Percentiles rank a stretch among this genome's conserved stretches.
Evolutionary conservation across 2,113 vertebrate species (phyloP).

Genomic region (Syngnathoides biaculeatus): DNA sequence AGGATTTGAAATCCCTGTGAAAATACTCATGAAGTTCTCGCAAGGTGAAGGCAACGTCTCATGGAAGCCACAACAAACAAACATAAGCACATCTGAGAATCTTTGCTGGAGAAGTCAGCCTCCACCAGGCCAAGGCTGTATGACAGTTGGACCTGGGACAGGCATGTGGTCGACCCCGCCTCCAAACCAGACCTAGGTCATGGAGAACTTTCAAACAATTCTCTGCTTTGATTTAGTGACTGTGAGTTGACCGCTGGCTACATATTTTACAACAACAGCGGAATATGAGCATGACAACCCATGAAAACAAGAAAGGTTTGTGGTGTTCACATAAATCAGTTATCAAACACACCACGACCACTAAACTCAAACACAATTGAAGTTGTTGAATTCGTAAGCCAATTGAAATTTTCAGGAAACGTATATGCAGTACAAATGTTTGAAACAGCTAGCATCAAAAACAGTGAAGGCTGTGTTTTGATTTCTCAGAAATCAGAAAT

Average conservation of each 20-base stretch:
- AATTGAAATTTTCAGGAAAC: neutral
- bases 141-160: slow-evolving; percentile 49
- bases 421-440: neutral
- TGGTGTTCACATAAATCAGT: neutral
- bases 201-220: slow-evolving; percentile 13
- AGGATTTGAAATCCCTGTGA: slow-evolving; percentile 32
- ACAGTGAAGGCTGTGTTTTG: too few relatives aligned
- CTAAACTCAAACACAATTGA: neutral
- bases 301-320: neutral
- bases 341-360: neutral
- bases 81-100: slow-evolving; percentile 3
- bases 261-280: neutral
- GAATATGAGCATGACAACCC: neutral
- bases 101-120: slow-evolving; percentile 30
- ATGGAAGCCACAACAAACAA: slow-evolving; percentile 12
- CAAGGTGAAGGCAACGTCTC: slow-evolving; percentile 36
- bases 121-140: slow-evolving; percentile 30
- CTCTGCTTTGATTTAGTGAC: slow-evolving; percentile 6
- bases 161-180: slow-evolving; percentile 52
- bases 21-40: slow-evolving; percentile 43
- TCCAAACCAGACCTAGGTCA: slow-evolving; percentile 10
- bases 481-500: too few relatives aligned
- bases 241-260: neutral
- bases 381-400: neutral
- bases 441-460: neutral